phyloP scores from a whole-genome alignment of 2,113 vertebrate species.

The Myotis davidii region DNA sequence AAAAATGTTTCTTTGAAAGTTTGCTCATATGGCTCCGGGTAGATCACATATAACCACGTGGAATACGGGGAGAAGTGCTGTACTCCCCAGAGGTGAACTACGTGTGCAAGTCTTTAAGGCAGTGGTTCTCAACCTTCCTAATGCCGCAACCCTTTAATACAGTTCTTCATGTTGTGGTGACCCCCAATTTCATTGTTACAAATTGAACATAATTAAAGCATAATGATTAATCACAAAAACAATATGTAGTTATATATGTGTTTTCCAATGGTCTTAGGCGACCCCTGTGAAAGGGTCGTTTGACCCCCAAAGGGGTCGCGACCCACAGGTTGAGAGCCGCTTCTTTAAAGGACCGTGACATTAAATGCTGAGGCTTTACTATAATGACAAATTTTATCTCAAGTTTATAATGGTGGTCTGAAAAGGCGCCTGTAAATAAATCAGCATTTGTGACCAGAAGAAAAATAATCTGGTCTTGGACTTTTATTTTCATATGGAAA shows the following conservation, averaged over 20 bases:
- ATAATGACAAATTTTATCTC: slow-evolving; percentile 56
- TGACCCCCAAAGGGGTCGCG: no score
- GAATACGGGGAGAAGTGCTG: not conserved
- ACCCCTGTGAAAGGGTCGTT: no score
- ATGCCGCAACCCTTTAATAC: no score
- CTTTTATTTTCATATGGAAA: slow-evolving; percentile 87
- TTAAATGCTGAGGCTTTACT: slow-evolving; percentile 64
- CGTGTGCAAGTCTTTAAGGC: not conserved
- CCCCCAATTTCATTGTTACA: no score
- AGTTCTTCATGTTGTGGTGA: no score
- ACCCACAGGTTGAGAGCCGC: no score
- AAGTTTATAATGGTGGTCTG: slow-evolving; percentile 69
- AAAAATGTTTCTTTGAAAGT: slow-evolving; percentile 72
- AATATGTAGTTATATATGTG: no score
- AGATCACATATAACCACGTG: not conserved
- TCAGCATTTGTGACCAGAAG: slow-evolving; percentile 67
- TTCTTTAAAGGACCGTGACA: not conserved
- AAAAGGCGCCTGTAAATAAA: slow-evolving; percentile 82
- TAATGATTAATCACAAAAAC: no score
- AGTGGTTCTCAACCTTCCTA: no score
- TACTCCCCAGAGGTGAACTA: not conserved
- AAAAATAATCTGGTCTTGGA: slow-evolving; percentile 70
- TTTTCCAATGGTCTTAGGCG: no score
- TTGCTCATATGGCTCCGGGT: slow-evolving; percentile 44
- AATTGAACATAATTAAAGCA: no score